These are phyloP conservation scores for Melitaea athalia DNA, from an alignment of 2,888 invertebrate genomes.

Conservation along the genomic window DNA sequence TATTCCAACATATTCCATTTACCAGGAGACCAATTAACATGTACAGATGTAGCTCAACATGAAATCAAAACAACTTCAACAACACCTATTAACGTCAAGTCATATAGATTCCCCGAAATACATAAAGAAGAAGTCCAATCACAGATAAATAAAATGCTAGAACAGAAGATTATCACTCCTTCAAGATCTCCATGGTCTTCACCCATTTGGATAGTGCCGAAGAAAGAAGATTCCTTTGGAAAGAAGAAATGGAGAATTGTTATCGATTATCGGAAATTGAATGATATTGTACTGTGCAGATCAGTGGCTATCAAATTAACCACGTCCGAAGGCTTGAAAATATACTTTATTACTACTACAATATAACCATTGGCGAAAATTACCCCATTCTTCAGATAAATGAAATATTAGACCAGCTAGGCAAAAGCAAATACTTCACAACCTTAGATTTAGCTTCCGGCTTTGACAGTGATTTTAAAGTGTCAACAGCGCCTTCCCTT, in stretches of 20 bases:
- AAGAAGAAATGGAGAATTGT: slow-evolving; percentile 40
- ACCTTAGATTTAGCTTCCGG: no score
- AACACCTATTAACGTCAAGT: slow-evolving; percentile 36
- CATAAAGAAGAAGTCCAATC: slow-evolving; percentile 14
- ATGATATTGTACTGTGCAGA: no score
- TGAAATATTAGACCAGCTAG: slow-evolving; percentile 43
- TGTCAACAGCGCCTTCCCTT: no score
- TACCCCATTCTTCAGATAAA: slow-evolving; percentile 43
- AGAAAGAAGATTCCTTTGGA: slow-evolving; percentile 38
- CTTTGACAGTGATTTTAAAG: no score
- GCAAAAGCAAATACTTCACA: no score
- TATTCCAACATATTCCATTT: slow-evolving; percentile 41
- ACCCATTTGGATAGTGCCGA: slow-evolving; percentile 18
- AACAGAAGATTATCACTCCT: slow-evolving; percentile 13
- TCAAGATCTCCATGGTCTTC: slow-evolving; percentile 42
- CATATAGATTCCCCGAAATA: slow-evolving; percentile 18
- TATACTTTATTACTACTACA: no score
- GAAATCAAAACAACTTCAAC: slow-evolving; percentile 30
- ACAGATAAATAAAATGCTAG: no score
- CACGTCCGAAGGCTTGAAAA: no score
- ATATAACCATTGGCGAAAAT: slow-evolving; percentile 36
- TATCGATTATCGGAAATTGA: slow-evolving; percentile 30
- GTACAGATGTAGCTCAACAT: slow-evolving; percentile 32
- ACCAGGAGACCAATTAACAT: slow-evolving; percentile 31
- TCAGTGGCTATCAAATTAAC: no score